These are phyloP conservation scores for Neolamprologus devosi DNA, from an alignment of 2,113 vertebrate genomes.

Conservation along the genomic window DNA sequence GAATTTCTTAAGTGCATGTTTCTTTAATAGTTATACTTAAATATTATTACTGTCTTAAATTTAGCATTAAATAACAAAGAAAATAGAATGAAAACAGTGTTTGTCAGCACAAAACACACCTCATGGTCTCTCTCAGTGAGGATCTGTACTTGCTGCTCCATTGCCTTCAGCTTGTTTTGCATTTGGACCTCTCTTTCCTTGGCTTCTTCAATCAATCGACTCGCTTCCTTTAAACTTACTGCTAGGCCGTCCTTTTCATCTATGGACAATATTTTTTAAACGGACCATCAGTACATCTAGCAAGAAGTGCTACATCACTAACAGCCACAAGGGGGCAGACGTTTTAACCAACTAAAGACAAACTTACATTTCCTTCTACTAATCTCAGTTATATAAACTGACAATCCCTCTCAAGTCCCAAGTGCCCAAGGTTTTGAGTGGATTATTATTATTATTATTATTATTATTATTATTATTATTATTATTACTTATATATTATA, in stretches of 20 bases:
- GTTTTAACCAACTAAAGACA: background rate
- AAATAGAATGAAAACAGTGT: background rate
- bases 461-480: background rate
- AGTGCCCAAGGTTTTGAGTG: background rate
- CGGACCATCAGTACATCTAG: background rate
- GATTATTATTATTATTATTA: background rate
- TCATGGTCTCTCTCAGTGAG: slow-evolving; percentile 80
- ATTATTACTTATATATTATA: background rate
- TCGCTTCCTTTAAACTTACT: slow-evolving; percentile 81
- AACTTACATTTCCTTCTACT: background rate
- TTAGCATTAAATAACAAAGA: background rate
- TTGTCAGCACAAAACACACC: slow-evolving; percentile 45
- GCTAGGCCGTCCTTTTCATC: slow-evolving; percentile 89
- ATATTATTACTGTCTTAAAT: background rate
- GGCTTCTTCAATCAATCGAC: slow-evolving; percentile 76
- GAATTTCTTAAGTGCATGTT: background rate
- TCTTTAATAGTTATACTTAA: background rate
- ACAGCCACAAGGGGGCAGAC: background rate
- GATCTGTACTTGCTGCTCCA: slow-evolving; percentile 80
- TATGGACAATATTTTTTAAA: slow-evolving; percentile 25
- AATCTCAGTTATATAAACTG: background rate
- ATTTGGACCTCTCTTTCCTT: slow-evolving; percentile 81
- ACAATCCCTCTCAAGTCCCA: background rate
- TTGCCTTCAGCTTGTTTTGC: slow-evolving; percentile 77
- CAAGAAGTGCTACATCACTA: background rate